A percentile compares a stretch with the other conserved stretches of the same genome.
Evolutionary conservation across 2,797 vertebrate species (phyloP).

Genomic region (Dallia pectoralis): DNA sequence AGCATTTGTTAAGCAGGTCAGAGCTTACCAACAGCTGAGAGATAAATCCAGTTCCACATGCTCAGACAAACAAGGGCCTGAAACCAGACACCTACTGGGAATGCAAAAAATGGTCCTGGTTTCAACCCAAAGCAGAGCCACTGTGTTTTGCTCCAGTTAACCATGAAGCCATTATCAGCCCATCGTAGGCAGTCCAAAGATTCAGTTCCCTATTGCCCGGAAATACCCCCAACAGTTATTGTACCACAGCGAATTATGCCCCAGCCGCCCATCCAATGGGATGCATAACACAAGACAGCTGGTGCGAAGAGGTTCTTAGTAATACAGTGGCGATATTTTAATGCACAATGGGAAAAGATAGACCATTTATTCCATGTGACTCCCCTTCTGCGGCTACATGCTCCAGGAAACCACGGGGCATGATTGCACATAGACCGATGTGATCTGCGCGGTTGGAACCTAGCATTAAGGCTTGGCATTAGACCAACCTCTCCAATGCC

Average conservation of each 20-base stretch:
- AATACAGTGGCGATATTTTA: neutral
- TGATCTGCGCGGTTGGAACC: slow-evolving; percentile 37
- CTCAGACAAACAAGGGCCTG: slow-evolving; percentile 30
- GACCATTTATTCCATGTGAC: slow-evolving; percentile 21
- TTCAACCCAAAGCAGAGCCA: slow-evolving; percentile 32
- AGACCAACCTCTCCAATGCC: slow-evolving; percentile 56
- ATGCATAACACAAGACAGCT: slow-evolving; percentile 56
- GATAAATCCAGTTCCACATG: slow-evolving; percentile 16
- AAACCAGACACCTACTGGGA: slow-evolving; percentile 57
- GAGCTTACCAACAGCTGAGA: slow-evolving; percentile 5
- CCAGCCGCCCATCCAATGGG: slow-evolving; percentile 53
- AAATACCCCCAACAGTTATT: slow-evolving; percentile 56
- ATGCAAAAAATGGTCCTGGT: slow-evolving; percentile 35
- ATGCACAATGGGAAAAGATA: slow-evolving; percentile 2
- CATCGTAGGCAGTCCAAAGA: slow-evolving; percentile 49
- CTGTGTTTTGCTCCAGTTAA: slow-evolving; percentile 39
- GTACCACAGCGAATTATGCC: slow-evolving; percentile 49
- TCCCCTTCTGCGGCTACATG: slow-evolving; percentile 19
- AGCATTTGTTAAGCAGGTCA: slow-evolving; percentile 19
- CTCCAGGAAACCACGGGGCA: slow-evolving; percentile 31
- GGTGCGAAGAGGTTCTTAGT: slow-evolving; percentile 30
- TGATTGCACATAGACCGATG: slow-evolving; percentile 49
- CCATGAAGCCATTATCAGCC: slow-evolving; percentile 53
- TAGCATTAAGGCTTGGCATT: slow-evolving; percentile 59
- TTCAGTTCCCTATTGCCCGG: slow-evolving; percentile 55